These are phyloP conservation scores for Patella caerulea DNA, from an alignment of 2,888 invertebrate genomes.

Conservation along the genomic window DNA sequence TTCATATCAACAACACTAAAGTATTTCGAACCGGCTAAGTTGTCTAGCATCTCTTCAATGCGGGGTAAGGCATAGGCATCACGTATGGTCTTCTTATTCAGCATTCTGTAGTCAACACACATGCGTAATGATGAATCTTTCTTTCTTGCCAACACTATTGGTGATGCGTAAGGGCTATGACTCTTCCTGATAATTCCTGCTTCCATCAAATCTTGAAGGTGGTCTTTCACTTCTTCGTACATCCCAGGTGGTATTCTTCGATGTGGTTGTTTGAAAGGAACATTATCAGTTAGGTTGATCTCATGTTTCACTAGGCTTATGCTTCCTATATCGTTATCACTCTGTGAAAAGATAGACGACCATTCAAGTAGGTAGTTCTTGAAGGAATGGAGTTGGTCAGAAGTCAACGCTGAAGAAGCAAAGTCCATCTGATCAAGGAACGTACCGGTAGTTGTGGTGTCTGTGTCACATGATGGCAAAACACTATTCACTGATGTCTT, in stretches of 20 bases:
- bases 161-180: slow-evolving; percentile 14
- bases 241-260: slow-evolving; percentile 14
- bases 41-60: background rate
- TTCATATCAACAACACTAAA: no score
- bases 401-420: background rate
- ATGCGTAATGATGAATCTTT: background rate
- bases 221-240: slow-evolving; percentile 30
- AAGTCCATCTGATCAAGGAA: background rate
- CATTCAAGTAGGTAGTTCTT: background rate
- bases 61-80: no score
- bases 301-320: no score
- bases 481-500: no score
- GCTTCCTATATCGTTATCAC: slow-evolving; percentile 5
- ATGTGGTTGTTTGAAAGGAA: no score
- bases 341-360: background rate
- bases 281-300: no score
- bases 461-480: no score
- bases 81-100: background rate
- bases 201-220: slow-evolving; percentile 30
- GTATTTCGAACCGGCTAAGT: background rate
- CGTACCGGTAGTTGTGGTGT: no score
- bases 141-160: background rate
- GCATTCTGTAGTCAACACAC: background rate
- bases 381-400: background rate
- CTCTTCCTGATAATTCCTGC: slow-evolving; percentile 23